Base-by-base conservation (phyloP, 2,797 vertebrate genomes). In the Melanotaenia nigrans region DNA sequence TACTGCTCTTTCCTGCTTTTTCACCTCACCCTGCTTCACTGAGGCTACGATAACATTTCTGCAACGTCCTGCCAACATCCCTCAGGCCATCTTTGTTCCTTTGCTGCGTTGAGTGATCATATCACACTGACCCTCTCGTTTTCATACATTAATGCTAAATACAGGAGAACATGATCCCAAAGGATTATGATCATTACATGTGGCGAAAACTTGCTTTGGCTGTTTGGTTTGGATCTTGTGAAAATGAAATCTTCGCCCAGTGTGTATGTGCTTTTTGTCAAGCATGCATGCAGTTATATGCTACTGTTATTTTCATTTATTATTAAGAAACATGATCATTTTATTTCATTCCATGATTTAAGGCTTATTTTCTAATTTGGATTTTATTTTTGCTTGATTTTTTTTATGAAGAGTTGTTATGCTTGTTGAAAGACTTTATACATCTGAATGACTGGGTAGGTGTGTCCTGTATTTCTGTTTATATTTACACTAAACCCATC, bases 1-100 rank as follows among this genome's bases (percentile, higher is more conserved):
- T 94, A 95, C 89, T 93, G 92, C 94, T 95, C 85, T 95, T 95
- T 95, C 95, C 92, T 94, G 90, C 88, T 78, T 90, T 90, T 87
- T 91, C 84, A 91, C 90, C 88, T 89, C 91, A 90, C 74, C 75
- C 80, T 90, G 90, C 87, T 91, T 91, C 87, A 90, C 87, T 92
- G 88, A 89, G 91, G 89, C 90, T 90, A 73, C 18, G 86, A 92
- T 88, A 85, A 87, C 92, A 92, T 92, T 91, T 89, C 85, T 82
- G 83, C 91, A 94, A 92, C 53, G 47, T 91, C 87, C 89, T 77
- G 84, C 90, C 89, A 89, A 85, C 82, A 84, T 83, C 81, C 84
- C 65, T 73, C 56, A 70, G 68, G 63, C 65, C 61, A 18, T 61
- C 40, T 72, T 67, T 71, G 60, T 77, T 62, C 16, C 56, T 75